These are phyloP conservation scores for Hippocampus barbouri DNA, from an alignment of 2,113 vertebrate species.

Conservation along the genomic window DNA sequence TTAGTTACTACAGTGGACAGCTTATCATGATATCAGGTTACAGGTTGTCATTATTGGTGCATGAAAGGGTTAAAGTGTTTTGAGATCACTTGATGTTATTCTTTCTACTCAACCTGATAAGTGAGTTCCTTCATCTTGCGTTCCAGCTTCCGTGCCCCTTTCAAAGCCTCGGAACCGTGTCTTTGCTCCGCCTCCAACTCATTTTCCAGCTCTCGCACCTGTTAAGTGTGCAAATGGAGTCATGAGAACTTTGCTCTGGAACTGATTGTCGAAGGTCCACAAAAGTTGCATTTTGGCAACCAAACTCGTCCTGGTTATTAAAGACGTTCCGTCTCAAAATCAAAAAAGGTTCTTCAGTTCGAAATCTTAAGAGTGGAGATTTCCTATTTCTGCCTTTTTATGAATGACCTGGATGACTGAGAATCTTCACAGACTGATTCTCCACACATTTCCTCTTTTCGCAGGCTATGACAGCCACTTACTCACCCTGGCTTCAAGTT, in stretches of 20 bases:
- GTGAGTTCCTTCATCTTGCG: constrained; percentile 55
- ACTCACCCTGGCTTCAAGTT: constrained; percentile 31
- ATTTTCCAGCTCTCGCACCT: constrained; percentile 48
- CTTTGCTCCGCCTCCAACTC: constrained; percentile 52
- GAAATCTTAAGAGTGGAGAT: too few relatives aligned
- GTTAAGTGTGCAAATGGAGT: not conserved
- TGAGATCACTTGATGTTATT: not conserved
- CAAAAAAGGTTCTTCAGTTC: too few relatives aligned
- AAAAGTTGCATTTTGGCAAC: not conserved
- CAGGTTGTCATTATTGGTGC: too few relatives aligned
- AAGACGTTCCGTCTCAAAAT: not conserved
- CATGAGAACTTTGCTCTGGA: not conserved
- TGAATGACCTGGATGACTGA: too few relatives aligned
- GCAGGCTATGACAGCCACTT: not conserved
- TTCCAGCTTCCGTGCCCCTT: constrained; percentile 44
- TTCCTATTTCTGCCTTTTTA: too few relatives aligned
- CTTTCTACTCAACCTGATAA: constrained; percentile 36
- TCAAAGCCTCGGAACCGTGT: constrained; percentile 32
- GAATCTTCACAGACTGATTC: too few relatives aligned
- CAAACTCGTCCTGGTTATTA: not conserved
- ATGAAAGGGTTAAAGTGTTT: too few relatives aligned
- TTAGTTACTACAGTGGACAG: too few relatives aligned
- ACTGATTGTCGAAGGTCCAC: too few relatives aligned
- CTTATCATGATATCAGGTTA: too few relatives aligned
- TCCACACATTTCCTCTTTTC: not conserved